Evolutionary conservation across 2,888 invertebrate species (phyloP).

Genomic region (Acanthoscelides obtectus): DNA sequence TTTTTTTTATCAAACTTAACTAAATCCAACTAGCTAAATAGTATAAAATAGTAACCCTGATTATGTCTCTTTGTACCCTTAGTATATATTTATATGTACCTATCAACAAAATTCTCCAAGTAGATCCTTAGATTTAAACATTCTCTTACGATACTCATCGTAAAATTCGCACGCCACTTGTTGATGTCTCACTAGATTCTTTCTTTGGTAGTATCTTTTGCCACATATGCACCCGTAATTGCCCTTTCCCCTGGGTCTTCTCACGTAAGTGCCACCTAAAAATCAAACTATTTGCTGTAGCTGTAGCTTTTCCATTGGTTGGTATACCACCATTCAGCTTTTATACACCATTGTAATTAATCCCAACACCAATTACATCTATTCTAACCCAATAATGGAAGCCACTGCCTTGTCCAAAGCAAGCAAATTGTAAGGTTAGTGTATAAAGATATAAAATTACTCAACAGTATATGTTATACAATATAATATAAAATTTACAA

Average conservation of each 20-base stretch:
- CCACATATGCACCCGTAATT: slow-evolving; percentile 29
- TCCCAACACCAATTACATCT: no score
- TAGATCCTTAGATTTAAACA: neutral
- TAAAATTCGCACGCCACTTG: slow-evolving; percentile 25
- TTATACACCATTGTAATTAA: no score
- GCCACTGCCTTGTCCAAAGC: no score
- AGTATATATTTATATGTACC: neutral
- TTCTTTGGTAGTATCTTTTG: slow-evolving; percentile 31
- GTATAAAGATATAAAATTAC: no score
- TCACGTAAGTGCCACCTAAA: neutral
- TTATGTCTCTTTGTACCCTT: neutral
- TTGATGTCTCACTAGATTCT: slow-evolving; percentile 30
- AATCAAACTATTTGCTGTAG: neutral
- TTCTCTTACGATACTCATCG: neutral
- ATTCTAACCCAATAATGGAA: no score
- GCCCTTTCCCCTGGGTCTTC: slow-evolving; percentile 31
- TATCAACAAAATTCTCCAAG: neutral
- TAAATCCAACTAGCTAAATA: neutral
- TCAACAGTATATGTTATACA: no score
- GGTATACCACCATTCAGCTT: no score
- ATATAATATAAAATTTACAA: no score
- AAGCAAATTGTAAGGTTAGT: no score
- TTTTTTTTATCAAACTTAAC: neutral
- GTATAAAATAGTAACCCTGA: neutral
- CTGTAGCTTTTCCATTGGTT: no score